phyloP scores from a whole-genome alignment of 2,888 invertebrate genomes.

The Sminthurides aquaticus region DNA sequence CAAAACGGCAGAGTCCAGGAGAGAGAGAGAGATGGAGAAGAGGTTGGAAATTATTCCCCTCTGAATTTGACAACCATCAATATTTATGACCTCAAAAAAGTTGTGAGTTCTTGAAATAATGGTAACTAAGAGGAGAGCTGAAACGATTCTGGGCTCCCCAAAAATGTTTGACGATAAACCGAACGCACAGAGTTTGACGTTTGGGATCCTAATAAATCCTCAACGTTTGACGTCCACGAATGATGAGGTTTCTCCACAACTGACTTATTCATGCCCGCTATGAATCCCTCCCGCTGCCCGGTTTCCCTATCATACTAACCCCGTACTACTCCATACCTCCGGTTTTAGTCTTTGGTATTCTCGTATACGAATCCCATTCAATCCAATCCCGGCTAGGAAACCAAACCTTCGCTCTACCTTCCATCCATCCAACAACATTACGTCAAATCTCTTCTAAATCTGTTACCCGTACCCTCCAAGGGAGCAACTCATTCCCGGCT shows the following conservation, averaged over 20 bases:
- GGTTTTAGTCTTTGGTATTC: no score
- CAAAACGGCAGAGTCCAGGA: no score
- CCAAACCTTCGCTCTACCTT: no score
- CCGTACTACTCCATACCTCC: no score
- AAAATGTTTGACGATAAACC: not conserved
- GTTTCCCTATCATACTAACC: not conserved
- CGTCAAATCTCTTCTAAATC: no score
- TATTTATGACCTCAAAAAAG: conserved; percentile 18
- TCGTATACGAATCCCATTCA: no score
- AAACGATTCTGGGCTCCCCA: not conserved
- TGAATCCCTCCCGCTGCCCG: not conserved
- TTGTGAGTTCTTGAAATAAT: conserved; percentile 1
- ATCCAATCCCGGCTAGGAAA: no score
- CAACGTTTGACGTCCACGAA: not conserved
- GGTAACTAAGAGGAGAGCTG: not conserved
- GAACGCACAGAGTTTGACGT: not conserved
- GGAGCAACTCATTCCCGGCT: no score
- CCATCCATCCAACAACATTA: no score
- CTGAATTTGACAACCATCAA: conserved; percentile 13
- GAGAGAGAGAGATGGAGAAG: not conserved
- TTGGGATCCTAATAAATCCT: not conserved
- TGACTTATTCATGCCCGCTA: not conserved
- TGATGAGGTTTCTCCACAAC: not conserved
- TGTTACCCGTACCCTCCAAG: no score
- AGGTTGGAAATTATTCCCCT: conserved; percentile 6